Evolutionary conservation across 2,888 invertebrate species (phyloP), one percentile per base, ranked within the genome.

Genomic region (Carpatolechia fugitivella): DNA sequence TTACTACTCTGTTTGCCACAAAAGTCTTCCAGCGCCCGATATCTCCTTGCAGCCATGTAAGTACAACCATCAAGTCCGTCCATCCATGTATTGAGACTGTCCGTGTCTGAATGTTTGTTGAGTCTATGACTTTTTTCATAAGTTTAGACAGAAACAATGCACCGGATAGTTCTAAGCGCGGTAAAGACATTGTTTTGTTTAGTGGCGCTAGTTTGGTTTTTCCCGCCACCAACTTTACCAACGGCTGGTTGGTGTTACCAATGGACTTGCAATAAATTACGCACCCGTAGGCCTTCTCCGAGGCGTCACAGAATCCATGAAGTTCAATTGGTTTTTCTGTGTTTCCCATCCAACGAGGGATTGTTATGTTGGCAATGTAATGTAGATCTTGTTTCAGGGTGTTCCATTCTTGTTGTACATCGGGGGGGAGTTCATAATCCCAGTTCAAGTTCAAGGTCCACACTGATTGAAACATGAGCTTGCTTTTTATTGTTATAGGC

Each of bases 201-300:
- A 46, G n/a, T 29, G 46, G 29, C 5, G 46, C 46, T 4, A 46
- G 29, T 46, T 46, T 46, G 8, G 46, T 46, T 46, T 46, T 46
- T n/a, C 29, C 46, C 29, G 29, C 46, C 20, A 46, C 29, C 8
- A 46, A 13, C 13, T 29, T 24, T 7, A 29, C n/a, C 11, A 29
- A 1, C 1, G 24, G 16, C 1, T 29, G 46, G 1, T n/a, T 6
- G 6, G 24, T 20, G 10, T 29, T 11, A 14, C 46, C 46, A 1
- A 3, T 29, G 2, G 46, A 46, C n/a, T 46, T 46, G n/a, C 46
- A 46, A 29, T 46, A 46, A 3, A 46, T n/a, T 3, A 46, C 46
- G n/a, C 46, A 46, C 1, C 29, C 46, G 20, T n/a, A 46, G 3
- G 46, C 46, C n/a, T 29, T 24, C n/a, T 46, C 46, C 1, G 46